Evolutionary conservation across 2,797 vertebrate genomes (phyloP).

Genomic region (Sandelia bainsii): DNA sequence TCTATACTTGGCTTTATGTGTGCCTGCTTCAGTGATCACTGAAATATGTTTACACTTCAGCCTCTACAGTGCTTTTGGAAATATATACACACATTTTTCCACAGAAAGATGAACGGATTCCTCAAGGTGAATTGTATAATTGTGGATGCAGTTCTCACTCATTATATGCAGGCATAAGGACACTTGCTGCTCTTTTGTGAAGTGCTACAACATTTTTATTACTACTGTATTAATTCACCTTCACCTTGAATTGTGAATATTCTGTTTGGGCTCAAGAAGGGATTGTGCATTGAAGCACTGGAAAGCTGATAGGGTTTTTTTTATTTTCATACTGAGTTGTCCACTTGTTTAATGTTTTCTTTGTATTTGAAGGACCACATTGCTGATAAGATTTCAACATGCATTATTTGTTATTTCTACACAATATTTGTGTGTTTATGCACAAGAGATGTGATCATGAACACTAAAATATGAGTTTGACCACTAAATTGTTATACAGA

Average conservation of each 20-base stretch:
- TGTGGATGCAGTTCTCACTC: constrained; percentile 34
- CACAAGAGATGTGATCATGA: constrained; percentile 27
- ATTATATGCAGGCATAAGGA: constrained; percentile 40
- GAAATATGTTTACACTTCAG: constrained; percentile 80
- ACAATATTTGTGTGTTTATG: constrained; percentile 25
- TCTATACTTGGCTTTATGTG: constrained; percentile 78
- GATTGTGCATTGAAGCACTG: constrained; percentile 39
- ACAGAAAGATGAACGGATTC: constrained; percentile 34
- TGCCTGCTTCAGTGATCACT: constrained; percentile 79
- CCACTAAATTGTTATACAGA: constrained; percentile 49
- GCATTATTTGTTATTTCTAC: constrained; percentile 34
- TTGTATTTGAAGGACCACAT: constrained; percentile 17
- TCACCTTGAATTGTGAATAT: constrained; percentile 37
- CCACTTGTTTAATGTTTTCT: constrained; percentile 14
- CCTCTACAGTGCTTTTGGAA: constrained; percentile 62
- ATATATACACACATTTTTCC: constrained; percentile 38
- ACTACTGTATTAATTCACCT: constrained; percentile 27
- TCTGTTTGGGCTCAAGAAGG: constrained; percentile 39
- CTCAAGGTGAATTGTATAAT: constrained; percentile 30
- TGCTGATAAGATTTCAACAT: constrained; percentile 10
- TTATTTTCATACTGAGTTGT: constrained; percentile 39
- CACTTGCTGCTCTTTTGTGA: constrained; percentile 54
- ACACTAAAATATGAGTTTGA: constrained; percentile 33
- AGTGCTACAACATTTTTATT: constrained; percentile 22
- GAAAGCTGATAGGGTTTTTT: constrained; percentile 36